Evolutionary conservation across 2,888 invertebrate genomes (phyloP), one percentile per base, ranked within the genome.

Genomic region (Fragum whitleyi): DNA sequence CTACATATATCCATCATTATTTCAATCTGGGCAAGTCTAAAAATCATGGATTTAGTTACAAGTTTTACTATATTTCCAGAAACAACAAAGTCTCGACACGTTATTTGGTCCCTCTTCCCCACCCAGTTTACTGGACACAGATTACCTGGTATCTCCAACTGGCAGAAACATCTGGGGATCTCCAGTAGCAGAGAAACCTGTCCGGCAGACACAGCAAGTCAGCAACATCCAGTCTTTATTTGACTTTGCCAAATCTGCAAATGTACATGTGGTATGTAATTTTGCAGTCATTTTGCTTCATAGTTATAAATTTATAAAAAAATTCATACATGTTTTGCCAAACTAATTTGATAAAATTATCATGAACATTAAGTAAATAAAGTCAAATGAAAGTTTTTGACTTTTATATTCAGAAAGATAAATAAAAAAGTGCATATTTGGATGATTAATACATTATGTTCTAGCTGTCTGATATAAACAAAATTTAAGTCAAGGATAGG

Each of bases 51-150:
- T n/a, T n/a, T n/a, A n/a, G n/a, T n/a, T n/a, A n/a, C n/a, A n/a
- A n/a, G n/a, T n/a, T n/a, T n/a, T n/a, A n/a, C n/a, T n/a, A n/a
- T n/a, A n/a, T 23, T 65, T 65, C 0, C 42, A 90, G 90, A 88
- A 86, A 76, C 83, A 74, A 55, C 87, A 86, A 77, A 88, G 90
- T 74, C 81, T 93, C 75, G 92, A 92, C 79, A 88, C 91, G 23
- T 83, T 93, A 81, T 92, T 93, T 91, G 92, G 93, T 32, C 92
- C 93, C 16, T 82, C 92, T 11, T 93, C 93, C 6, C 93, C 93
- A 6, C 92, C 93, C 9, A 91, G 90, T 19, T 86, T 92, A 21
- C 83, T 92, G 75, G 92, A 92, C 70, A 87, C 92, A 26, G 92
- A 93, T 65, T 89, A 91, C 68, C 80, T 93, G 88, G 92, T 91